Evolutionary conservation across 2,113 vertebrate genomes (phyloP), one percentile per base, ranked within the genome.

Genomic region (Dipodomys spectabilis): DNA sequence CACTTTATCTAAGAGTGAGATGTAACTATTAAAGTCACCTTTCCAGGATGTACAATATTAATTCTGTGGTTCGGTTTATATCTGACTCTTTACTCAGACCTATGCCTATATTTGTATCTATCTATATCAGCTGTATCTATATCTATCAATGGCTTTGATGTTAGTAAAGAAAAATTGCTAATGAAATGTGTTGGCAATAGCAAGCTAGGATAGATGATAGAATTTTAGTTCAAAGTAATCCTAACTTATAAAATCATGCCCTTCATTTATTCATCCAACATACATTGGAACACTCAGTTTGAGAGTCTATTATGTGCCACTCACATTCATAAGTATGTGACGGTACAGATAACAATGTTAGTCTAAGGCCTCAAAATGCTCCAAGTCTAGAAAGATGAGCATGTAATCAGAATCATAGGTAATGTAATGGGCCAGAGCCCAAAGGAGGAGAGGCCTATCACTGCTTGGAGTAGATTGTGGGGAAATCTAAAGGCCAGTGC

Each of bases 361-460:
- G 39, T 11, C 16, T 16, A 45, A 45, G 9, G 15, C 0, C 13
- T 82, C 32, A 64, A 49, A 30, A 81, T 65, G 3, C 11, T 73
- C 13, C 15, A 22, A 53, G 2, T 82, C 9, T 22, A 78, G 11
- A 78, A 3, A 75, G 19, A 30, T 13, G 32, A 62, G 4, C 20
- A 60, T 60, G 39, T 86, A 86, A 85, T 53, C 23, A 77, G 35
- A 32, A 27, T 68, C 7, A 44, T 7, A 53, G 71, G 16, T 68
- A 23, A 32, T 27, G 32, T 0, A 28, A 80, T 2, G 1, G 9
- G 18, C n/a, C 0, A 11, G 0, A n/a, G 12, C 7, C 13, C 49
- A 71, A 49, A 65, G 27, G n/a, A 44, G 45, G n/a, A n/a, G 2
- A 4, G 22, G 7, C 2, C 8, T 8, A 18, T 28, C 22, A 49